Percentiles rank a stretch among this genome's conserved stretches.
phyloP scores from a whole-genome alignment of 2,888 invertebrate species.

The Heterodera filipjevi region DNA sequence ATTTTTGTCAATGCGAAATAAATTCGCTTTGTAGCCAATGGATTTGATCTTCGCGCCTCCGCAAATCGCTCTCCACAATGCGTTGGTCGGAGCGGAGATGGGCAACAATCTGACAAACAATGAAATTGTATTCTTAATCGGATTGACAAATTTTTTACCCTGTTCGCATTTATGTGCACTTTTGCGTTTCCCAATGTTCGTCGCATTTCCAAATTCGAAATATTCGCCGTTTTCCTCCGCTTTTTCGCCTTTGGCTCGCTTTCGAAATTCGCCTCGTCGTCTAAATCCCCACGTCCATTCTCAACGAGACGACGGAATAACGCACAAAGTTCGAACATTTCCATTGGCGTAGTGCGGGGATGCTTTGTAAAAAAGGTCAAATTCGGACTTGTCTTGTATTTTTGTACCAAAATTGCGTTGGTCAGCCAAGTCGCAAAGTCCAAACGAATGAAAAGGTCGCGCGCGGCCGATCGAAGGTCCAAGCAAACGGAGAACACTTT shows the following conservation, averaged over 20 bases:
- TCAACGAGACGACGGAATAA: slow-evolving; percentile 18
- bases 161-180: background rate
- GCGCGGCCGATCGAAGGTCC: slow-evolving; percentile 23
- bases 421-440: slow-evolving; percentile 31
- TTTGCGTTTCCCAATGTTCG: background rate
- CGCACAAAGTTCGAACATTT: slow-evolving; percentile 17
- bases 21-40: background rate
- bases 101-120: background rate
- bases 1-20: background rate
- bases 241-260: background rate
- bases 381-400: background rate
- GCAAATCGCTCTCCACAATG: background rate
- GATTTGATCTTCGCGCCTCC: background rate
- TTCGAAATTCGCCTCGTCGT: background rate
- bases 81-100: background rate
- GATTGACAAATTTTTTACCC: background rate
- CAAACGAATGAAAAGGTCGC: slow-evolving; percentile 26
- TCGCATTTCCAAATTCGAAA: background rate
- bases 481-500: slow-evolving; percentile 27
- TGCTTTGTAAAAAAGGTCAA: slow-evolving; percentile 24
- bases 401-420: slow-evolving; percentile 27
- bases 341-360: slow-evolving; percentile 26
- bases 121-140: background rate
- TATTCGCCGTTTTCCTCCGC: background rate
- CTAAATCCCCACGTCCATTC: background rate